These are phyloP conservation scores for Leptopterna dolabrata DNA, from an alignment of 2,888 invertebrate species.

Conservation along the genomic window DNA sequence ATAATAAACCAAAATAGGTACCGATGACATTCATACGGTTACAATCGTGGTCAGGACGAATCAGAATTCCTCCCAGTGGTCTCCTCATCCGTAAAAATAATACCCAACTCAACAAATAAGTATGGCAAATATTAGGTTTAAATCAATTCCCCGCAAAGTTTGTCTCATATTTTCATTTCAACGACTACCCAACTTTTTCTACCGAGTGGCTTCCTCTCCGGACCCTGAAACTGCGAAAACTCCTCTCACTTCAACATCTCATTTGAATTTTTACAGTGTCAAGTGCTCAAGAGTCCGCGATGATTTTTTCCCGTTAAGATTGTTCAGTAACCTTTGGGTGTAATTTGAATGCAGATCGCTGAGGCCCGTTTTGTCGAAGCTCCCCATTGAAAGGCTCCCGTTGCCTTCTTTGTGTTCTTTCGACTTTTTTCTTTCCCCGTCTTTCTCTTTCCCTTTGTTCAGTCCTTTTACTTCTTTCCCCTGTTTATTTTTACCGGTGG, in stretches of 20 bases:
- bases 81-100: no score
- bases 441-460: not conserved
- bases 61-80: no score
- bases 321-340: slow-evolving; percentile 11
- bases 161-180: no score
- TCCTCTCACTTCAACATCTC: not conserved
- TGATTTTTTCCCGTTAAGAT: slow-evolving; percentile 6
- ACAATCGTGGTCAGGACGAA: no score
- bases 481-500: slow-evolving; percentile 7
- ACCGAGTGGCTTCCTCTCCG: no score
- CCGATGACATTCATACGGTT: no score
- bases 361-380: not conserved
- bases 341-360: not conserved
- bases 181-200: no score
- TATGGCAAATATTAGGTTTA: no score
- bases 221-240: not conserved
- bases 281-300: not conserved
- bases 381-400: slow-evolving; percentile 3
- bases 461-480: not conserved
- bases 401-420: not conserved
- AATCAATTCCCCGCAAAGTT: no score
- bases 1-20: no score
- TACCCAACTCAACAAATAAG: no score
- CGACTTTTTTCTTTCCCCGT: not conserved
- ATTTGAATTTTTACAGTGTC: slow-evolving; percentile 11